Conservation (phyloP, 2,888 invertebrate species). For the Xestobium rufovillosum region DNA sequence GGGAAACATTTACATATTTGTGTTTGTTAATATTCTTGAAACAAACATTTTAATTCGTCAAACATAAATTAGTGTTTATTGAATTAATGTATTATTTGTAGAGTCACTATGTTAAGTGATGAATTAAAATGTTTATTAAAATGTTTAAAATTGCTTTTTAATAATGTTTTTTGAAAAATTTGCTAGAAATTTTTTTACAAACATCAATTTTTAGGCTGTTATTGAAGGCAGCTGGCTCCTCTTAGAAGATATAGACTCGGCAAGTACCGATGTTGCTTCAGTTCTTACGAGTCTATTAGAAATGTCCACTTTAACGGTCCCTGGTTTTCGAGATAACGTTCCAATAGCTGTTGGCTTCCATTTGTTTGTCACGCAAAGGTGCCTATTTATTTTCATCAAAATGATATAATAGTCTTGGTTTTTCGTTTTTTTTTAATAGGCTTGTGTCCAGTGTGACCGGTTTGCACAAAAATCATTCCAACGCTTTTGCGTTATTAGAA, state of each 20-base stretch:
- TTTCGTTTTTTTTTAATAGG: constrained; percentile 37
- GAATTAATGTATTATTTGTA: too few species aligned
- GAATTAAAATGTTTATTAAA: too few species aligned
- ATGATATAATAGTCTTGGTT: background rate
- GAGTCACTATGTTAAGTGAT: too few species aligned
- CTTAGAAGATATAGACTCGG: constrained; percentile 92
- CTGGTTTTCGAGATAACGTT: constrained; percentile 80
- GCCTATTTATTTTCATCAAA: constrained; percentile 16
- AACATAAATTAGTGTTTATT: too few species aligned
- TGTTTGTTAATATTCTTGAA: too few species aligned
- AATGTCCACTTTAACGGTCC: constrained; percentile 71
- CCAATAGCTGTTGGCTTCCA: constrained; percentile 81
- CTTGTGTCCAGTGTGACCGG: constrained; percentile 54
- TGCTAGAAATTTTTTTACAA: too few species aligned
- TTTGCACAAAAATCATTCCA: constrained; percentile 54
- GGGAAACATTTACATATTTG: too few species aligned
- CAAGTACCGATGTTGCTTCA: constrained; percentile 87
- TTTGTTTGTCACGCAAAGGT: constrained; percentile 85
- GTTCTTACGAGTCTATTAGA: constrained; percentile 80
- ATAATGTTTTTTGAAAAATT: too few species aligned
- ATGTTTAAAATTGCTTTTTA: too few species aligned
- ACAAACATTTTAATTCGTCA: too few species aligned
- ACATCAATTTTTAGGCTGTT: constrained; percentile 68
- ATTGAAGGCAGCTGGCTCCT: constrained; percentile 84
- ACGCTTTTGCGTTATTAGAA: constrained; percentile 62